Evolutionary conservation across 2,797 vertebrate genomes (phyloP), one percentile per base, ranked within the genome.

Genomic region (Macrochelys suwanniensis): DNA sequence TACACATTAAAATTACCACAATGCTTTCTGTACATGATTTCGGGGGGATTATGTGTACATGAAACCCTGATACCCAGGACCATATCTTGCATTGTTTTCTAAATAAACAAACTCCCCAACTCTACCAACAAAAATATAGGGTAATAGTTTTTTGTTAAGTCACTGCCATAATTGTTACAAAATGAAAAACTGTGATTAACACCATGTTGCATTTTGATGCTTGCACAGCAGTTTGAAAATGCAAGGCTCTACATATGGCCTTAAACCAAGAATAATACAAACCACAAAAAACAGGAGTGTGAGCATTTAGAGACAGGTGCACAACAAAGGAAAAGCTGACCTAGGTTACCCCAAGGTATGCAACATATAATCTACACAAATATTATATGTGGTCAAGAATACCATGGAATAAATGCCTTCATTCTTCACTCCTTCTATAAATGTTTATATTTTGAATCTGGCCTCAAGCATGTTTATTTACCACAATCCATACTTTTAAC

Each of bases 361-460:
- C 28, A 94, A 49, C 25, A 89, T 57, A 10, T 23, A 61, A 81
- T 28, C 31, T 6, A 57, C 47, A 16, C 71, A 25, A 76, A 90
- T 87, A 90, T 91, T 74, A 82, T 47, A 42, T 10, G 5, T 11
- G 57, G 10, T 86, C 93, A 95, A 89, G 56, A 95, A 90, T 88
- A 81, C 68, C 89, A 95, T 17, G 74, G 89, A 95, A 37, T 1
- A 59, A 59, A 90, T 1, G 7, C 31, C 16, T 94, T 94, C 83
- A 91, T 33, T 77, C 59, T 65, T 42, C 42, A 47, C 57, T 25
- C n/a, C 19, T 71, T 71, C 42, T 37, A 71, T 68, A 37, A 68
- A n/a, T 37, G 10, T 71, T 71, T 88, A 80, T 57, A 82, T 31
- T 45, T 0, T 59, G 59, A 91, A 83, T 16, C 50, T 54, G n/a